These are phyloP conservation scores for Hemistola chrysoprasaria DNA, from an alignment of 2,888 invertebrate genomes.

Conservation along the genomic window DNA sequence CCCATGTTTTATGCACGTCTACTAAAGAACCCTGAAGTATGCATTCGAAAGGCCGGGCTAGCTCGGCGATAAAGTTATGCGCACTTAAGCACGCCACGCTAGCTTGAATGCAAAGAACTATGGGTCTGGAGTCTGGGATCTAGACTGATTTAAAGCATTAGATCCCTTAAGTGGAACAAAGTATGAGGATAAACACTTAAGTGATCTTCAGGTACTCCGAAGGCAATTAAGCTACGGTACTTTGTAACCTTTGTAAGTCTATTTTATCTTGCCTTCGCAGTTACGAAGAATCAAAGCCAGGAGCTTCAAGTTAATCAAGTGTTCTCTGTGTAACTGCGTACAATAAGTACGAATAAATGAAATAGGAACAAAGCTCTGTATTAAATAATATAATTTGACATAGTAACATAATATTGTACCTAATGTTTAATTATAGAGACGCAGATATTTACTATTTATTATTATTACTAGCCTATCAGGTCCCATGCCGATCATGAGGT, in stretches of 20 bases:
- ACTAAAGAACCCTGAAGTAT: constrained; percentile 19
- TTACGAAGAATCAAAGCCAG: not conserved
- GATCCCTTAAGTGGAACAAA: constrained; percentile 25
- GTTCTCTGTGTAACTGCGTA: no score
- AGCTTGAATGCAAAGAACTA: constrained; percentile 25
- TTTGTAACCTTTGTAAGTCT: constrained; percentile 11
- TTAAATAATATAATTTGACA: no score
- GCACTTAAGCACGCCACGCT: constrained; percentile 55
- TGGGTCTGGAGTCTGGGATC: constrained; percentile 30
- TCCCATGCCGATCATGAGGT: no score
- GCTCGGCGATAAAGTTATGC: constrained; percentile 45
- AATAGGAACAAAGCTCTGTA: no score
- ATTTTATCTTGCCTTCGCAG: constrained; percentile 16
- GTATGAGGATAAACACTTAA: constrained; percentile 29
- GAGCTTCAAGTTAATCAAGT: no score
- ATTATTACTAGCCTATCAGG: no score
- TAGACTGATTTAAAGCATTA: constrained; percentile 32
- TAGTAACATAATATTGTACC: no score
- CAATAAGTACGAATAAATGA: no score
- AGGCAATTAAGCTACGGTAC: constrained; percentile 24
- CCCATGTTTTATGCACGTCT: constrained; percentile 20
- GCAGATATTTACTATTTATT: no score
- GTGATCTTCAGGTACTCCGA: constrained; percentile 25
- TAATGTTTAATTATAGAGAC: no score
- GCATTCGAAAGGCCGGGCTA: constrained; percentile 31